phyloP scores from a whole-genome alignment of 2,888 invertebrate species.

The Xanthia togata region DNA sequence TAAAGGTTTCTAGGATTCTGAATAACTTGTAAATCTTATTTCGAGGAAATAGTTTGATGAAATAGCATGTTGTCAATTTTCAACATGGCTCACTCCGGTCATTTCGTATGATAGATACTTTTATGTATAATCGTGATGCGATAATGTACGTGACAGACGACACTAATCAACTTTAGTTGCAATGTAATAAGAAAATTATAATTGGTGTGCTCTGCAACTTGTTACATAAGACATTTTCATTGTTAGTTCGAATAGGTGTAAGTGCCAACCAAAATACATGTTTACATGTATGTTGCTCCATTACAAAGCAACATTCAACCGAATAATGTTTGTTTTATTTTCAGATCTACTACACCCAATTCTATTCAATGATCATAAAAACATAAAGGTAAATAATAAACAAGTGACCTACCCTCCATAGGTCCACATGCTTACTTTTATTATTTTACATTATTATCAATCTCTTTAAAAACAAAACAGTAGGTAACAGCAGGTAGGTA shows the following conservation, averaged over 20 bases:
- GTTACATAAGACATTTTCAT: slow-evolving; percentile 64
- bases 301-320: slow-evolving; percentile 40
- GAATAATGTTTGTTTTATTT: slow-evolving; percentile 50
- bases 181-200: slow-evolving; percentile 51
- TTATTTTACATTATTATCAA: neutral
- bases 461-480: slow-evolving; percentile 22
- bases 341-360: slow-evolving; percentile 60
- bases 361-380: slow-evolving; percentile 62
- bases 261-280: slow-evolving; percentile 59
- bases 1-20: slow-evolving; percentile 25
- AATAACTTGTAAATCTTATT: slow-evolving; percentile 42
- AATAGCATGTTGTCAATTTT: slow-evolving; percentile 80
- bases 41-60: slow-evolving; percentile 47
- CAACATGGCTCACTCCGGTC: slow-evolving; percentile 85
- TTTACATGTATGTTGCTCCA: slow-evolving; percentile 52
- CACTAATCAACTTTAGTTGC: slow-evolving; percentile 52
- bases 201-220: slow-evolving; percentile 32
- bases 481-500: slow-evolving; percentile 1
- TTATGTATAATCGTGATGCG: slow-evolving; percentile 67
- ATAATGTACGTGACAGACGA: slow-evolving; percentile 60
- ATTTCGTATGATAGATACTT: slow-evolving; percentile 70
- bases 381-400: slow-evolving; percentile 61
- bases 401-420: slow-evolving; percentile 44
- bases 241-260: slow-evolving; percentile 44
- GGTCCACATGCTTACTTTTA: slow-evolving; percentile 30